Evolutionary conservation across 2,888 invertebrate genomes (phyloP), one percentile per base, ranked within the genome.

Genomic region (Lochmaea crataegi): DNA sequence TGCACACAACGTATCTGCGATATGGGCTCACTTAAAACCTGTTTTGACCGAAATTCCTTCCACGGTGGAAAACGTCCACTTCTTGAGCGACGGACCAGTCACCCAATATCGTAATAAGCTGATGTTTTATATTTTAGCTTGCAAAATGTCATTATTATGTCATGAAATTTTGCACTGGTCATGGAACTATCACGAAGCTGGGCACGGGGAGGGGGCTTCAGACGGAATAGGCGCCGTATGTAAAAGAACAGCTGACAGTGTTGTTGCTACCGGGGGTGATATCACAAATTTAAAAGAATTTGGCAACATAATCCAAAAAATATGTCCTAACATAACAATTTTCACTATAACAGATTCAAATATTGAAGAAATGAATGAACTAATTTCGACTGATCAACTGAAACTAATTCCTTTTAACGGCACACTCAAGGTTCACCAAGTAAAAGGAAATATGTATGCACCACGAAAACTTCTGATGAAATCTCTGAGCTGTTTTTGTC

Each of bases 151-250:
- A 16, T n/a, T 60, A 14, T 18, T 57, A 4, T 65, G 32, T 18
- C 68, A 65, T 41, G 4, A 68, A 1, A 10, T 68, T 14, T 51
- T 45, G 7, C 42, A 18, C 5, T 68, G 48, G 42, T 42, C 78
- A 7, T 84, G 83, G 83, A 83, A 83, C 73, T 84, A 79, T 68
- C 38, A n/a, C 11, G 38, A 60, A 38, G 60, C 60, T 6, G 38
- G 32, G 3, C 60, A 60, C n/a, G 60, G 60, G 12, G 32, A 38
- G n/a, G 41, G 38, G 32, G 32, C 60, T 14, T 38, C 60, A n/a
- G 60, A 60, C 32, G 38, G 60, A 12, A 7, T 60, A 9, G 60
- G 60, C 5, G 41, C 32, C 7, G n/a, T 14, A 14, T 60, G 60
- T 14, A 38, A 60, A n/a, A 10, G 38, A n/a, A 60, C 60, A 32